These are phyloP conservation scores for Macrosoma leucophasiata DNA, from an alignment of 2,888 invertebrate species.

Conservation along the genomic window DNA sequence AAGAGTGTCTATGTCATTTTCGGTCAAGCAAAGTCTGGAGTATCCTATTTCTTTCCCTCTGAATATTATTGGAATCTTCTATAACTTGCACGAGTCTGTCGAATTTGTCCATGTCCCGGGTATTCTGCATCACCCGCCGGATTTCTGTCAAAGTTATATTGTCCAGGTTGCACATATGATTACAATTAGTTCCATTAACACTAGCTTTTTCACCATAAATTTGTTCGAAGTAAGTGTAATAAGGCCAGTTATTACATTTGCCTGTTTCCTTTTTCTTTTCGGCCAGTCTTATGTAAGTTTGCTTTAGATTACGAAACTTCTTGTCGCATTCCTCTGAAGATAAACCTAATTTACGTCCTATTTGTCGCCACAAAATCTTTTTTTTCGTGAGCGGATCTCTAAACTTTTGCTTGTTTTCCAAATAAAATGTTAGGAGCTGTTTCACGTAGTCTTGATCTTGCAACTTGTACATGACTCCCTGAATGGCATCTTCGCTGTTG, in stretches of 20 bases:
- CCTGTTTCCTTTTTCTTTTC: conserved; percentile 46
- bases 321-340: conserved; percentile 58
- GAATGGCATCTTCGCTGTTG: conserved; percentile 23
- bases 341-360: conserved; percentile 46
- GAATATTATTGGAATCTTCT: conserved; percentile 58
- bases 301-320: conserved; percentile 63
- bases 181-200: conserved; percentile 16
- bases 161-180: conserved; percentile 29
- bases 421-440: conserved; percentile 50
- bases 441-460: conserved; percentile 51
- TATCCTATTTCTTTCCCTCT: conserved; percentile 59
- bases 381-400: conserved; percentile 53
- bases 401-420: conserved; percentile 56
- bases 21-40: conserved; percentile 49
- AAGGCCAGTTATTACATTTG: conserved; percentile 53
- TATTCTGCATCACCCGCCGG: conserved; percentile 33
- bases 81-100: conserved; percentile 46
- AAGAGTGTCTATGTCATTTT: conserved; percentile 31
- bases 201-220: conserved; percentile 43
- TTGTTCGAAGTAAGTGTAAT: conserved; percentile 54
- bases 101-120: conserved; percentile 44
- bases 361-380: conserved; percentile 49
- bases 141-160: conserved; percentile 41
- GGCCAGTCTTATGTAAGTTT: conserved; percentile 56
- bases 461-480: conserved; percentile 27